phyloP scores from a whole-genome alignment of 2,888 invertebrate species.

The Argynnis bischoffii region DNA sequence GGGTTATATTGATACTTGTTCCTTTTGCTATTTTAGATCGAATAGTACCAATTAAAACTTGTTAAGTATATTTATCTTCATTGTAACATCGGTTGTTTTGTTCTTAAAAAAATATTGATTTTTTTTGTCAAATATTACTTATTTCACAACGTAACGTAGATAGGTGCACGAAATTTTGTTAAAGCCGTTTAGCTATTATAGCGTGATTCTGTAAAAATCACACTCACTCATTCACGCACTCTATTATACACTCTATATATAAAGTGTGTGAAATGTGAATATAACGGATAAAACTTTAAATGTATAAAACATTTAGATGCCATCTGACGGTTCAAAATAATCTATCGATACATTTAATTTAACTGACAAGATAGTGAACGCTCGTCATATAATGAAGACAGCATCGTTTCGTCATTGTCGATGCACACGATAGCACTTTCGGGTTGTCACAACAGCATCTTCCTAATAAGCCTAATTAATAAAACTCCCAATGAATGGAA shows the following conservation, averaged over 20 bases:
- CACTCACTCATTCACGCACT: too few relatives aligned
- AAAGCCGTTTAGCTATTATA: too few relatives aligned
- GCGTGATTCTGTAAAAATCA: too few relatives aligned
- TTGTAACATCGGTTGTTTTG: neutral
- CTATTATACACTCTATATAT: too few relatives aligned
- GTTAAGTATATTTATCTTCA: conserved; percentile 18
- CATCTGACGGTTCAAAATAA: conserved; percentile 78
- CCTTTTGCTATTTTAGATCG: conserved; percentile 47
- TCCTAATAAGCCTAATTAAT: conserved; percentile 82
- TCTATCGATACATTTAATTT: conserved; percentile 82
- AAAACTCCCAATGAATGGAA: conserved; percentile 57
- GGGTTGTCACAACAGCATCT: conserved; percentile 81
- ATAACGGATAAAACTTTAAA: conserved; percentile 57
- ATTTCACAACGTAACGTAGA: too few relatives aligned
- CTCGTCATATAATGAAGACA: conserved; percentile 82
- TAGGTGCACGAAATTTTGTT: too few relatives aligned
- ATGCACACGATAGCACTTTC: conserved; percentile 81
- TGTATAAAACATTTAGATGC: conserved; percentile 60
- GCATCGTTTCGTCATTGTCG: conserved; percentile 83
- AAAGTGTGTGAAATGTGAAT: neutral
- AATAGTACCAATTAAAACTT: conserved; percentile 32
- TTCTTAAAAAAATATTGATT: too few relatives aligned
- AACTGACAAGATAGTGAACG: conserved; percentile 82
- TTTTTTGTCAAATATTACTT: too few relatives aligned
- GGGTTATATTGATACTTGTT: conserved; percentile 55